Conservation (phyloP, 2,888 invertebrate species). For the Schizotus pectinicornis region DNA sequence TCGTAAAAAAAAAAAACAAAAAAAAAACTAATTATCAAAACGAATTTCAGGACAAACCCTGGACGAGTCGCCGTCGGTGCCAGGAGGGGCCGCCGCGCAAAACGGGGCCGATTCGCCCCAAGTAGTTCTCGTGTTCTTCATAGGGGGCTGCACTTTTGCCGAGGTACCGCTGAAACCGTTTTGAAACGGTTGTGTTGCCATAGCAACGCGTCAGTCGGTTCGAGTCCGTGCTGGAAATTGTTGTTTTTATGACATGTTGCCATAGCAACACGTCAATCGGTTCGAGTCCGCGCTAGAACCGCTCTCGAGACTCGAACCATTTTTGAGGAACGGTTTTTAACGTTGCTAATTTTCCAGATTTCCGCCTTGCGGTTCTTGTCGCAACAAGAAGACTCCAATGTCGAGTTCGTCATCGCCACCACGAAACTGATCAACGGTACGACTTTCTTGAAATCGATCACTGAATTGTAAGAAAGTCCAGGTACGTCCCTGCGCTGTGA, state of each 20-base stretch:
- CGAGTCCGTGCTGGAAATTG: slow-evolving; percentile 28
- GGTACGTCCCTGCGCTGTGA: background rate
- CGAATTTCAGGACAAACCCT: slow-evolving; percentile 61
- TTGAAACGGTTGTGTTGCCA: too few relatives aligned
- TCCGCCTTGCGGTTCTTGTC: slow-evolving; percentile 77
- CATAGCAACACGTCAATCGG: too few relatives aligned
- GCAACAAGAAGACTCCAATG: slow-evolving; percentile 80
- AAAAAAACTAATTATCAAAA: too few relatives aligned
- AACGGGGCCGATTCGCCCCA: slow-evolving; percentile 64
- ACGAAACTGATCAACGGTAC: slow-evolving; percentile 92
- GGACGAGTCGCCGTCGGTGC: slow-evolving; percentile 65
- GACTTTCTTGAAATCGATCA: slow-evolving; percentile 79
- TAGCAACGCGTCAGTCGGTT: too few relatives aligned
- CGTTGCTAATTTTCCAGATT: slow-evolving; percentile 62
- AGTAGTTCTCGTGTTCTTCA: slow-evolving; percentile 90
- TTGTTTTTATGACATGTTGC: slow-evolving; percentile 44
- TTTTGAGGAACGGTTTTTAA: too few relatives aligned
- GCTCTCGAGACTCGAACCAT: too few relatives aligned
- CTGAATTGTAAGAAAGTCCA: slow-evolving; percentile 58
- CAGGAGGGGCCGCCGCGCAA: slow-evolving; percentile 46
- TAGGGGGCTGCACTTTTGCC: slow-evolving; percentile 96
- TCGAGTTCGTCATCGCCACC: slow-evolving; percentile 89
- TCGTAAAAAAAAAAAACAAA: too few relatives aligned
- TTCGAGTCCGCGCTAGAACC: too few relatives aligned
- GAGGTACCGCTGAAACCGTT: slow-evolving; percentile 67